Evolutionary conservation across 2,113 vertebrate species (phyloP), one percentile per base, ranked within the genome.

Genomic region (Marcusenius ussheri): DNA sequence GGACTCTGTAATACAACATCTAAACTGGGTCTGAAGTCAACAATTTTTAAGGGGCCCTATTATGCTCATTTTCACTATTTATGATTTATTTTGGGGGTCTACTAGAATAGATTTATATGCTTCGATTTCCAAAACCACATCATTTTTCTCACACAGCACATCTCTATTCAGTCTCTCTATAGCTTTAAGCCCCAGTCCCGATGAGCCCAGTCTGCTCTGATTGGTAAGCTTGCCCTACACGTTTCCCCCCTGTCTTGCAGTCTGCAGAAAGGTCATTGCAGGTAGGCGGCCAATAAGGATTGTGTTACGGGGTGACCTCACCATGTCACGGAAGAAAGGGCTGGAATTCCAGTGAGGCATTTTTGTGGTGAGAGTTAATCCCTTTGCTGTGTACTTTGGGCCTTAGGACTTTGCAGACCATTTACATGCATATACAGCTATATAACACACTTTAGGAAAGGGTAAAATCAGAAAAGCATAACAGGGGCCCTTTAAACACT

Each of bases 1-100:
- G 49, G 95, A 83, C 90, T 97, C 98, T 98, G 94, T 66, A 95
- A 94, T 89, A 90, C 27, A 0, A n/a, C 39, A 49, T 46, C 53
- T 17, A 88, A 39, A 51, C 39, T 5, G 39, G 5, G 53, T 80
- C 6, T 35, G 13, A 39, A 85, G 24, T 90, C 47, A n/a, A 3
- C 24, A 87, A 47, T 7, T 58, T 24, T 58, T 5, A 58, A 31
- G n/a, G 62, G 62, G 9, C 10, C 10, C 62, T 13, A 31, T 66
- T 31, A 31, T 70, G 3, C 10, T 70, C 62, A 31, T 31, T 70
- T 31, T 11, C n/a, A 31, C 27, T 1, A 0, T 11, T 66, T 3
- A 66, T 66, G 0, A 3, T 66, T 66, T 70, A 66, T 70, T 31
- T 66, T 31, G 62, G n/a, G 3, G 27, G 1, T 31, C 2, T 31